Percentiles rank a stretch among this genome's conserved stretches.
These are phyloP conservation scores for Tortricodes alternella DNA, from an alignment of 2,888 invertebrate species.

Conservation along the genomic window DNA sequence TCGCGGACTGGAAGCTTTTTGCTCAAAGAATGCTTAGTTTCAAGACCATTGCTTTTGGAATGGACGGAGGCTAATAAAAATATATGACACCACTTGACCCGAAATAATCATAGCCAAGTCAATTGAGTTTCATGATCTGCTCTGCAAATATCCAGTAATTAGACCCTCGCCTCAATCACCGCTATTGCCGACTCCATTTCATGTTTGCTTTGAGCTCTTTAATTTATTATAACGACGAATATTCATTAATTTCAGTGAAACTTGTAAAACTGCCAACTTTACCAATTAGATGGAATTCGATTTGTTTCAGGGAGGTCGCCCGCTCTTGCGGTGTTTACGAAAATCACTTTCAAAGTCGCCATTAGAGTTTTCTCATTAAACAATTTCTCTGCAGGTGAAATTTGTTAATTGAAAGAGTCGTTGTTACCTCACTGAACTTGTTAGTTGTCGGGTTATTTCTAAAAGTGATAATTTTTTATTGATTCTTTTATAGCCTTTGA, in stretches of 20 bases:
- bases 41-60: neutral
- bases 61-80: too few species aligned
- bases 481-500: too few species aligned
- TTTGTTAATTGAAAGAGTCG: conserved; percentile 14
- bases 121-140: neutral
- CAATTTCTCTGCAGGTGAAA: conserved; percentile 24
- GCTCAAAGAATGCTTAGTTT: too few species aligned
- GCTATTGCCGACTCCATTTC: conserved; percentile 24
- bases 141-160: conserved; percentile 12
- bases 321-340: conserved; percentile 27
- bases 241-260: conserved; percentile 31
- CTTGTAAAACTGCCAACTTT: conserved; percentile 31
- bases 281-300: conserved; percentile 32
- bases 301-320: conserved; percentile 29
- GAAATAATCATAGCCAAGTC: neutral
- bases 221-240: conserved; percentile 25
- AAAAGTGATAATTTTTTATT: too few species aligned
- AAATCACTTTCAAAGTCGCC: conserved; percentile 28
- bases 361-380: conserved; percentile 28
- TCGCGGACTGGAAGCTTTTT: too few species aligned
- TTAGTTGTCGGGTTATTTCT: too few species aligned
- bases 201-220: conserved; percentile 29
- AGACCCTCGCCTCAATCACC: neutral
- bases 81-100: too few species aligned
- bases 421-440: too few species aligned